Evolutionary conservation across 2,797 vertebrate genomes (phyloP).

Genomic region (Parauchenoglanis ngamensis): DNA sequence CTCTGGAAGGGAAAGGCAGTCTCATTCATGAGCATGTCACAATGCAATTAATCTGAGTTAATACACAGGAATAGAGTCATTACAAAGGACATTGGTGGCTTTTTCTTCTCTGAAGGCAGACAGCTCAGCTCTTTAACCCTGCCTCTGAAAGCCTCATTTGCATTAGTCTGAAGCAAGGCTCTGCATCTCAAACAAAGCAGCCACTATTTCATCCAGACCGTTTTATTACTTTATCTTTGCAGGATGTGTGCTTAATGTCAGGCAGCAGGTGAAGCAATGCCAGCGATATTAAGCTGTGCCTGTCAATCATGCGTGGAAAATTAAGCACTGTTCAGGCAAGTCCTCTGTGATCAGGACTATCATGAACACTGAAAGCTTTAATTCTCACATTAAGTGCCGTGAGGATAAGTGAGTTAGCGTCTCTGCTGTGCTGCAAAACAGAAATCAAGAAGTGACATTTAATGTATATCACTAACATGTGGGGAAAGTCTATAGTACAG

Average conservation of each 20-base stretch:
- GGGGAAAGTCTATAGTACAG: neutral
- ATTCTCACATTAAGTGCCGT: neutral
- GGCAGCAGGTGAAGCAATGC: slow-evolving; percentile 35
- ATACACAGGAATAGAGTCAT: slow-evolving; percentile 25
- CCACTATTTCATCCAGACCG: slow-evolving; percentile 4
- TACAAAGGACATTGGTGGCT: slow-evolving; percentile 19
- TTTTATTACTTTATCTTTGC: slow-evolving; percentile 37
- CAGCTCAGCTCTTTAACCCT: slow-evolving; percentile 17
- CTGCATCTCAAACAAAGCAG: slow-evolving; percentile 33
- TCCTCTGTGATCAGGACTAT: neutral
- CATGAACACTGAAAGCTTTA: neutral
- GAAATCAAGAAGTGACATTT: neutral
- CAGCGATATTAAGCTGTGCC: neutral
- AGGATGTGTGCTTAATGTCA: slow-evolving; percentile 7
- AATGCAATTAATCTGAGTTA: slow-evolving; percentile 55
- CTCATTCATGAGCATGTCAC: slow-evolving; percentile 46
- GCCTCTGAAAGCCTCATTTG: slow-evolving; percentile 39
- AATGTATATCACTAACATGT: neutral
- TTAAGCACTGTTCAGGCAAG: neutral
- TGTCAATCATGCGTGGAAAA: neutral
- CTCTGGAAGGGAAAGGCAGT: slow-evolving; percentile 11
- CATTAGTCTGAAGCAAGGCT: slow-evolving; percentile 38
- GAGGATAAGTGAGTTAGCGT: neutral
- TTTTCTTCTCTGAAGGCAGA: slow-evolving; percentile 28
- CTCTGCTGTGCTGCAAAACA: neutral